A percentile compares a stretch with the other conserved stretches of the same genome.
phyloP scores from a whole-genome alignment of 2,888 invertebrate genomes.

The Trichopoda pennipes region DNA sequence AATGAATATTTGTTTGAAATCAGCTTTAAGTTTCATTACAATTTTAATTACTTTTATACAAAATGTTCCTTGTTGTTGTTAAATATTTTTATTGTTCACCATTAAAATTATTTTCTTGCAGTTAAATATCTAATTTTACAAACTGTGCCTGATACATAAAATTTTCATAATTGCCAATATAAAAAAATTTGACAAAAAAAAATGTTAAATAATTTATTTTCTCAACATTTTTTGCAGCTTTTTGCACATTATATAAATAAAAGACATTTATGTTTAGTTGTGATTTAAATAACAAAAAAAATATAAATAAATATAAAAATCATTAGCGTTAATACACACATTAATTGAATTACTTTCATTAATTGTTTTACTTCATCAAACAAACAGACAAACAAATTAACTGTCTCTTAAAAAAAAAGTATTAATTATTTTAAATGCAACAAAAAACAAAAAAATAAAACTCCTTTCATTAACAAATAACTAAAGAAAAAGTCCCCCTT shows the following conservation, averaged over 20 bases:
- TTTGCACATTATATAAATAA: slow-evolving; percentile 9
- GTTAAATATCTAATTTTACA: too few relatives aligned
- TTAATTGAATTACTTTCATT: slow-evolving; percentile 68
- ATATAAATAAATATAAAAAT: slow-evolving; percentile 44
- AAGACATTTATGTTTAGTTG: slow-evolving; percentile 27
- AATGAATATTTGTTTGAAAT: too few relatives aligned
- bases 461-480: slow-evolving; percentile 60
- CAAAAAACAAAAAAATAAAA: slow-evolving; percentile 50
- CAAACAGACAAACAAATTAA: slow-evolving; percentile 11
- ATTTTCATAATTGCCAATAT: too few relatives aligned
- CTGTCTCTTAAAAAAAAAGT: slow-evolving; percentile 34
- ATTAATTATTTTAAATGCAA: slow-evolving; percentile 54
- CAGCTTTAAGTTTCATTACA: too few relatives aligned
- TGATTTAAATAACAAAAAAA: slow-evolving; percentile 31
- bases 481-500: slow-evolving; percentile 53
- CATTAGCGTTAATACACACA: slow-evolving; percentile 64
- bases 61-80: too few relatives aligned
- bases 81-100: too few relatives aligned
- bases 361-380: slow-evolving; percentile 54
- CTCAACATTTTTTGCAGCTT: slow-evolving; percentile 7
- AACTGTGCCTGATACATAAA: too few relatives aligned
- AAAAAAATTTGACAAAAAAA: too few relatives aligned
- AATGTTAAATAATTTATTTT: slow-evolving; percentile 30
- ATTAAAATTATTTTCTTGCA: too few relatives aligned
- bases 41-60: too few relatives aligned